These are phyloP conservation scores for Pandemis heparana DNA, from an alignment of 2,888 invertebrate species.

Conservation along the genomic window DNA sequence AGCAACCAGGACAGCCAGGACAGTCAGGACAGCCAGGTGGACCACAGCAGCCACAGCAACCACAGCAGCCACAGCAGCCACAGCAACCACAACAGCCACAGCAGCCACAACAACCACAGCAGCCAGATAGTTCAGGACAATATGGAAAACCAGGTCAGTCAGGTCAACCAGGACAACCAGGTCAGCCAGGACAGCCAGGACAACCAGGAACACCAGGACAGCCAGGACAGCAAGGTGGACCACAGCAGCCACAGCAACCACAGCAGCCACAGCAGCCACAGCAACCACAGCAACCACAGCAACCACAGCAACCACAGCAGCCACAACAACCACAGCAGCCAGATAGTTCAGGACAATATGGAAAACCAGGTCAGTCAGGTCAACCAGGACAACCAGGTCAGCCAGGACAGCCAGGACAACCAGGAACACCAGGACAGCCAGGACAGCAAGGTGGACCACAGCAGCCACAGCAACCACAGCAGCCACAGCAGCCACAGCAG, in stretches of 20 bases:
- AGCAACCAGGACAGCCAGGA: background rate
- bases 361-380: background rate
- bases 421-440: background rate
- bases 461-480: no score
- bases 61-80: background rate
- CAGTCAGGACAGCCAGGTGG: no score
- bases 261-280: constrained; percentile 31
- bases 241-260: constrained; percentile 26
- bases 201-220: no score
- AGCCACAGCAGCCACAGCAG: no score
- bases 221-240: no score
- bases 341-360: no score
- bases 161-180: background rate
- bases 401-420: background rate
- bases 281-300: constrained; percentile 51
- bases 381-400: background rate
- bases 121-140: background rate
- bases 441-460: no score
- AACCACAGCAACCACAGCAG: constrained; percentile 42
- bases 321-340: no score
- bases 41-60: constrained; percentile 17
- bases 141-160: background rate
- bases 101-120: background rate
- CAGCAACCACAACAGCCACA: background rate
- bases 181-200: no score